These are phyloP conservation scores for Vidua macroura DNA, from an alignment of 2,113 vertebrate genomes.

Conservation along the genomic window DNA sequence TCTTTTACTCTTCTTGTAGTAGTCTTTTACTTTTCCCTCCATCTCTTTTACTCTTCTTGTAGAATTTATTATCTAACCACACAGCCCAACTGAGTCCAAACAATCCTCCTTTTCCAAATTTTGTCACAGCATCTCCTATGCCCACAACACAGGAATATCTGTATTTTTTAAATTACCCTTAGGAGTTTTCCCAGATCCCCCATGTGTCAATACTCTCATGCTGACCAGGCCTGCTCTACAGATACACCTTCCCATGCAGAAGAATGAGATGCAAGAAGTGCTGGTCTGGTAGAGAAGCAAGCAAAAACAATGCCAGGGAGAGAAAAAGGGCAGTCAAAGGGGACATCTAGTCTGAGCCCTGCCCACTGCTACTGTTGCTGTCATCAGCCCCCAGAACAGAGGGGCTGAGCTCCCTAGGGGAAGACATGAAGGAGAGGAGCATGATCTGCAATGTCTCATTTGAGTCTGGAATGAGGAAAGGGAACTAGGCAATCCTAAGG, in stretches of 20 bases:
- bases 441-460: neutral
- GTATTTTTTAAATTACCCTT: neutral
- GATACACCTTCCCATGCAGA: neutral
- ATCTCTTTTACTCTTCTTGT: neutral
- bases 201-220: neutral
- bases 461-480: neutral
- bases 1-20: neutral
- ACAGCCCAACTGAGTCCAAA: neutral
- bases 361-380: neutral
- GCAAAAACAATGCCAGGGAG: neutral
- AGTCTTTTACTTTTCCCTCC: too few relatives aligned
- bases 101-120: neutral
- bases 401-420: neutral
- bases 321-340: neutral
- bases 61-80: neutral
- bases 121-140: neutral
- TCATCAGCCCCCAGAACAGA: neutral
- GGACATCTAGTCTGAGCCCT: neutral
- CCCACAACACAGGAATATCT: neutral
- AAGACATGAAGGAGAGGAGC: neutral
- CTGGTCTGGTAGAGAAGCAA: neutral
- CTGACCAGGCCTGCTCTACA: neutral
- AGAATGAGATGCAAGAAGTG: rapidly evolving
- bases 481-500: neutral
- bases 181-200: neutral